Percentiles rank a stretch among this genome's conserved stretches.
Conservation (phyloP, 1,140 invertebrate species). For the Drosophila pectinifera region DNA sequence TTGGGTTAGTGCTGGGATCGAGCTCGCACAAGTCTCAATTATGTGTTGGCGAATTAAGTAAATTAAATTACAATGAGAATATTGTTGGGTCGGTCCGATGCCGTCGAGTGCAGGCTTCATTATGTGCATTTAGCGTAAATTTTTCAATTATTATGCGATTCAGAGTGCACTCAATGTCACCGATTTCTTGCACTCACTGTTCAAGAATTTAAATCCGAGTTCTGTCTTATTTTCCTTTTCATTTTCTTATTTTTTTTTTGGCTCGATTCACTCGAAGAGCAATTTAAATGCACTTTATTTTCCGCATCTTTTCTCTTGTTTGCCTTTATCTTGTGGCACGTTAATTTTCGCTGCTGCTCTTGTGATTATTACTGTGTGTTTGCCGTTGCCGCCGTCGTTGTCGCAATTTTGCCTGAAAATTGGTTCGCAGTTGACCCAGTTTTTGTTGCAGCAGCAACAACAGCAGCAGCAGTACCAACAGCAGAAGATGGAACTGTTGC, state of each 20-base stretch:
- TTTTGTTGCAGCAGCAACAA: slow-evolving; percentile 51
- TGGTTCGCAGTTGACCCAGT: slow-evolving; percentile 73
- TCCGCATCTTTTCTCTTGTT: slow-evolving; percentile 34
- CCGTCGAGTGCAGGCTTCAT: slow-evolving; percentile 59
- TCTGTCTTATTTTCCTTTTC: slow-evolving; percentile 35
- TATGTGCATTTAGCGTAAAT: slow-evolving; percentile 79
- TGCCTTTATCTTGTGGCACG: slow-evolving; percentile 48
- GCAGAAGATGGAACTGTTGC: slow-evolving; percentile 31
- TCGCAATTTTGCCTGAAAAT: slow-evolving; percentile 74
- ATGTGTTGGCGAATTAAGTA: slow-evolving; percentile 67
- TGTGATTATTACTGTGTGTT: slow-evolving; percentile 43
- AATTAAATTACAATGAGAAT: slow-evolving; percentile 80
- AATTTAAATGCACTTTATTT: slow-evolving; percentile 70
- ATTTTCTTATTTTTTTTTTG: slow-evolving; percentile 5
- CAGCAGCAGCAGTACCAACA: slow-evolving; percentile 11
- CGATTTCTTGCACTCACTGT: slow-evolving; percentile 49
- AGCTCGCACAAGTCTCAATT: slow-evolving; percentile 47
- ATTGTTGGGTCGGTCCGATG: slow-evolving; percentile 57
- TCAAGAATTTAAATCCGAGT: slow-evolving; percentile 45
- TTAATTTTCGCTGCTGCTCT: slow-evolving; percentile 51
- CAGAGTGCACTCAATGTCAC: slow-evolving; percentile 63
- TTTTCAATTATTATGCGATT: slow-evolving; percentile 82
- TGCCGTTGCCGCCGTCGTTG: slow-evolving; percentile 50
- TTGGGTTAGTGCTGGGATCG: slow-evolving; percentile 34
- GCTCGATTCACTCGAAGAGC: slow-evolving; percentile 17